Base-by-base conservation (phyloP, 2,888 invertebrate genomes). In the Microctonus hyperodae region DNA sequence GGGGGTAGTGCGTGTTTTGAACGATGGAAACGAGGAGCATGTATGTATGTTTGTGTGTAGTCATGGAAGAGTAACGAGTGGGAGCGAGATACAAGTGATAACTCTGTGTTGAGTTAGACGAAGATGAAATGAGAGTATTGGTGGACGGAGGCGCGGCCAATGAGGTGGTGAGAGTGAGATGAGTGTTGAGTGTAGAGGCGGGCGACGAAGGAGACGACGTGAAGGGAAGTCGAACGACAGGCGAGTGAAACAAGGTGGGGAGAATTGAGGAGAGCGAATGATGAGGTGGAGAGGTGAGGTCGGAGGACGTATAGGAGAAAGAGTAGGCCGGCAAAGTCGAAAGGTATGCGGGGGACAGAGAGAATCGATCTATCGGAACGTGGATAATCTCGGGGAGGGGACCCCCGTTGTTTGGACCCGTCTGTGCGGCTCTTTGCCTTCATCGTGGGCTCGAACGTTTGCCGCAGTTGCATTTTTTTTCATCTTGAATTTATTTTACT, bases 301-400 rank as follows among this genome's bases (percentile, higher is more conserved):
- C 61, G 66, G 64, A 40, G 25, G 28, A 63, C 65, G 68, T 28
- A 65, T 68, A 57, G 51, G 62, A 48, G 51, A 50, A 56, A 50
- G 67, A 60, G 65, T 65, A 56, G 68, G 56, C 53, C 63, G 59
- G 68, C 63, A 67, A 16, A 68, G 70, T 64, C 74, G 70, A 77
- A 76, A 76, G 79, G 76, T 78, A 78, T 78, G 76, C 75, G 78
- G 76, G 74, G 78, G 79, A 80, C 77, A 78, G 76, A 78, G 81
- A 81, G 77, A 74, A 77, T 79, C 79, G 79, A 81, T 81, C 78
- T 78, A 79, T 81, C 76, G 80, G 77, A 79, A 79, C 78, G 71
- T 70, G 72, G 71, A 73, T 70, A 72, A 73, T 70, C 72, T 72
- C 72, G 70, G 70, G 68, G 70, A 70, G 63, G 67, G 71, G 74